phyloP scores from a whole-genome alignment of 2,888 invertebrate genomes.

The Brachyptera putata region DNA sequence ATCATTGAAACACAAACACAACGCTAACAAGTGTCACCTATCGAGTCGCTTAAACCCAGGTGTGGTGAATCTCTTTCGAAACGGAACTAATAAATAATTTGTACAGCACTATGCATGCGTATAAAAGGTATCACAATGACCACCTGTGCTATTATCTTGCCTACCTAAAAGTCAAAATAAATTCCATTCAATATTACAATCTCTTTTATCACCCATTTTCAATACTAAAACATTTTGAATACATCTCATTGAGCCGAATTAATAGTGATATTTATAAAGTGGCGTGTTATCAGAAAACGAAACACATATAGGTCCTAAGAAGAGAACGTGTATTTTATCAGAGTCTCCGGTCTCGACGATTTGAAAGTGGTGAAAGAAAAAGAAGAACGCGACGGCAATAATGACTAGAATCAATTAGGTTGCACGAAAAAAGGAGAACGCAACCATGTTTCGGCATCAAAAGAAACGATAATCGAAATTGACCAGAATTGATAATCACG shows the following conservation, averaged over 20 bases:
- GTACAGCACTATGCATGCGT: too few relatives aligned
- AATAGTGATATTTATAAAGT: constrained; percentile 9
- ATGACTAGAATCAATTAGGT: constrained; percentile 12
- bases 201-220: neutral
- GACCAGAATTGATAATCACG: constrained; percentile 46
- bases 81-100: too few relatives aligned
- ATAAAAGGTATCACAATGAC: too few relatives aligned
- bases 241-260: constrained; percentile 1
- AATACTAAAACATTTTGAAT: neutral
- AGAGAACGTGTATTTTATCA: too few relatives aligned
- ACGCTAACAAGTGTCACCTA: too few relatives aligned
- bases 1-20: too few relatives aligned
- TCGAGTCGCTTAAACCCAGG: too few relatives aligned
- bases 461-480: constrained; percentile 41
- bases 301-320: neutral
- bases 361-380: too few relatives aligned
- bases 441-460: constrained; percentile 8
- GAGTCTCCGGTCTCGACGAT: too few relatives aligned
- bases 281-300: neutral
- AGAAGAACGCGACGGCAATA: too few relatives aligned
- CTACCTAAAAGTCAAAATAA: constrained; percentile 2
- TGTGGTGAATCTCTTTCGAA: too few relatives aligned
- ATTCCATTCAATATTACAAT: neutral
- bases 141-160: too few relatives aligned
- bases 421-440: neutral